Evolutionary conservation across 2,113 vertebrate species (phyloP), one percentile per base, ranked within the genome.

Genomic region (Nerophis lumbriciformis): DNA sequence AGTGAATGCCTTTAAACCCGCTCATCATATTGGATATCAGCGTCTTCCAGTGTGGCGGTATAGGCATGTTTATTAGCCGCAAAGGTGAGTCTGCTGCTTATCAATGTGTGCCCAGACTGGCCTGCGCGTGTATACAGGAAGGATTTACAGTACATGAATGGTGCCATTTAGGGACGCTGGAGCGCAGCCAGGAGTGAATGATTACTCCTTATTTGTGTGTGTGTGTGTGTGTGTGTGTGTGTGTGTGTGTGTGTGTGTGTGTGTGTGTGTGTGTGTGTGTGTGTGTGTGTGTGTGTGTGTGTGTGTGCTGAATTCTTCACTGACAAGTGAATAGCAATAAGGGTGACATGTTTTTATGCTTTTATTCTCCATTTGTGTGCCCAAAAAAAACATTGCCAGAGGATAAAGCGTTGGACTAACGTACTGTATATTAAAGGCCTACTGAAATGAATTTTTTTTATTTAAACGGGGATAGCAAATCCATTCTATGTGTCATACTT

Each of bases 101-200:
- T 88, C 84, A 79, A 79, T 78, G 72, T 79, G 69, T 70, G 77
- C 56, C 80, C 86, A 88, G 78, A 83, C 81, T 56, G 55, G 75
- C 72, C 80, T 65, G 74, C 55, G 76, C 78, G 81, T n/a, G 15
- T 42, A 45, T 45, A 39, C 79, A 82, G 68, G 55, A 80, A 67
- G 81, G 77, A 77, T 83, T 86, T 78, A 83, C 81, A 76, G 68
- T 78, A 82, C 82, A 76, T 75, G 81, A 83, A 80, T 76, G 78
- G 65, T 61, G 81, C 75, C 78, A 78, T 87, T 84, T 85, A 80
- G 78, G 75, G 76, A 76, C 52, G 37, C 55, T 85, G 76, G 79
- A 78, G 54, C 59, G 53, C 47, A 45, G 75, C 82, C 85, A 87
- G 71, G 51, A 72, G 85, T 87, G 85, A 83, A 87, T 86, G 79